Conservation (phyloP, 2,113 vertebrate species). For the Alces alces region DNA sequence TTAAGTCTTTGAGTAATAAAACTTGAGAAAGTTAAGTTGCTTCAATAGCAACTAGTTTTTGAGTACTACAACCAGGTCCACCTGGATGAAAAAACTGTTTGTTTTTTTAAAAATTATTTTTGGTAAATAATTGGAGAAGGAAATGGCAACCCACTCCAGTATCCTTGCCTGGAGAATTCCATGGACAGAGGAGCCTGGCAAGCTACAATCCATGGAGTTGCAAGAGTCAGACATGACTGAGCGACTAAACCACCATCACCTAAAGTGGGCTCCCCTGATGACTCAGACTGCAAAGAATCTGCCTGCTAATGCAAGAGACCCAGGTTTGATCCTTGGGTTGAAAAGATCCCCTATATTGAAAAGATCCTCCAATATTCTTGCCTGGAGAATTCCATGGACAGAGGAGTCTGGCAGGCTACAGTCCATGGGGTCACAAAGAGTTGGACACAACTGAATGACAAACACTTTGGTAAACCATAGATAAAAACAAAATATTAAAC, state of each 20-base stretch:
- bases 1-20: neutral
- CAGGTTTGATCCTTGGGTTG: neutral
- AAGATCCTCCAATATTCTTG: neutral
- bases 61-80: neutral
- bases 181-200: neutral
- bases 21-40: neutral
- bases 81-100: neutral
- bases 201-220: neutral
- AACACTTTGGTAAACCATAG: neutral
- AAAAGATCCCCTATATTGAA: neutral
- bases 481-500: constrained; percentile 14
- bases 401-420: neutral
- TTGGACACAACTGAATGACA: neutral
- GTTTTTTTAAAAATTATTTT: neutral
- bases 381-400: neutral
- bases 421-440: neutral
- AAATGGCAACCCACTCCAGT: neutral
- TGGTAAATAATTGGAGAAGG: neutral
- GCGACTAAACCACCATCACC: neutral
- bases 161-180: neutral
- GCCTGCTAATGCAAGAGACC: neutral
- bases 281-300: neutral
- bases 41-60: neutral
- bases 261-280: neutral
- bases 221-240: neutral